Base-by-base conservation (phyloP, 2,113 vertebrate genomes). In the Mungos mungo region DNA sequence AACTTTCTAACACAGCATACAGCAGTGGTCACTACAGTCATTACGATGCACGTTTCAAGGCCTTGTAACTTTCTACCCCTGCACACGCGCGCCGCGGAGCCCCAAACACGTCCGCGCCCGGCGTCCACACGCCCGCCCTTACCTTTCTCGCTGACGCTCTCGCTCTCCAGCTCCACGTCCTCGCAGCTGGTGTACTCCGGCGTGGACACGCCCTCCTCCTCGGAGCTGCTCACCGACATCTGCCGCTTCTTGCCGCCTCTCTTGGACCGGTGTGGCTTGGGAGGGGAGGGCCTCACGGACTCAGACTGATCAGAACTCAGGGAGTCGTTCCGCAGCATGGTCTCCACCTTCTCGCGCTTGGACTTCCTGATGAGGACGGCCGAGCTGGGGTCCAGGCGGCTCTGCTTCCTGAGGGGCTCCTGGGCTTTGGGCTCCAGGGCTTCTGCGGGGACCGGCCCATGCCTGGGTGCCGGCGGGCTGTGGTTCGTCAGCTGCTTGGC, bases 131-230 rank as follows among this genome's bases (percentile, higher is more conserved):
- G 25, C 52, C 6, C 60, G 60, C 97, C 98, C 99, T 99, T 99
- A 99, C 99, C 99, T 99, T 99, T 99, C 99, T 99, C 99, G 98
- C 99, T 99, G 98, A 99, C 99, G 98, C 99, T 99, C 99, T 99
- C 99, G 98, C 99, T 99, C 99, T 99, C 99, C 98, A 99, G 99
- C 99, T 99, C 99, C 98, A 99, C 99, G 98, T 99, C 99, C 99
- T 99, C 99, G 98, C 99, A 99, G 98, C 99, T 99, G 98, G 99
- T 99, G 99, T 99, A 99, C 99, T 99, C 99, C 38, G 99, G 99
- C 95, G 99, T 99, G 96, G 99, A 99, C 98, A 99, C 99, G 95
- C 99, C 99, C 99, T 99, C 99, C 98, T 99, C 99, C 98, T 99
- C 99, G 60, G 99, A 99, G 99, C 99, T 99, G 99, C 99, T 99